phyloP scores from a whole-genome alignment of 2,888 invertebrate species.

The Andrena praecox region DNA sequence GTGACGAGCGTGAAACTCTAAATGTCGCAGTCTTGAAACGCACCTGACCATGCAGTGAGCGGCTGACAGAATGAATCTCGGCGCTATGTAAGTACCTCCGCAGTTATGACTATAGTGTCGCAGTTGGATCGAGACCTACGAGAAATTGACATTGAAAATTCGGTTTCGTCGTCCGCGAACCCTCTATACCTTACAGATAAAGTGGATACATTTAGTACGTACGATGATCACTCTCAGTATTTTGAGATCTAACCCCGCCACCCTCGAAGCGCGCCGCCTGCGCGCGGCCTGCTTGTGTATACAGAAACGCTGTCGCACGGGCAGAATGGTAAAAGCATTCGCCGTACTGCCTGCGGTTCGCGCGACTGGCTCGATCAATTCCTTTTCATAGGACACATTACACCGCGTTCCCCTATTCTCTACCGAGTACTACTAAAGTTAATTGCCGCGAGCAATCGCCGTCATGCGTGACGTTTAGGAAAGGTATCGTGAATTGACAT shows the following conservation, averaged over 20 bases:
- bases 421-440: slow-evolving; percentile 22
- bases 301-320: not conserved
- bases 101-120: slow-evolving; percentile 74
- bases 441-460: slow-evolving; percentile 14
- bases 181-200: slow-evolving; percentile 41
- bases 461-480: slow-evolving; percentile 21
- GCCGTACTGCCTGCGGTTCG: not conserved
- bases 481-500: slow-evolving; percentile 45
- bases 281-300: not conserved
- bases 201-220: slow-evolving; percentile 6
- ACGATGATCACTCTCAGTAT: slow-evolving; percentile 43
- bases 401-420: not conserved
- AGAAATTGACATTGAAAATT: slow-evolving; percentile 73
- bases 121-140: slow-evolving; percentile 73
- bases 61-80: slow-evolving; percentile 79
- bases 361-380: slow-evolving; percentile 35
- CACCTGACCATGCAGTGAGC: slow-evolving; percentile 81
- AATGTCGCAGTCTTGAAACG: slow-evolving; percentile 61
- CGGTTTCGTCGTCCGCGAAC: slow-evolving; percentile 67
- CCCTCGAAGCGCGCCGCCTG: not conserved
- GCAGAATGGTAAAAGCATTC: slow-evolving; percentile 10
- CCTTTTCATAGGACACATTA: slow-evolving; percentile 45
- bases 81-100: slow-evolving; percentile 78
- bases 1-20: slow-evolving; percentile 32
- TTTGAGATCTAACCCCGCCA: slow-evolving; percentile 21